Conservation (phyloP, 2,113 vertebrate genomes). For the Syngnathus scovelli region DNA sequence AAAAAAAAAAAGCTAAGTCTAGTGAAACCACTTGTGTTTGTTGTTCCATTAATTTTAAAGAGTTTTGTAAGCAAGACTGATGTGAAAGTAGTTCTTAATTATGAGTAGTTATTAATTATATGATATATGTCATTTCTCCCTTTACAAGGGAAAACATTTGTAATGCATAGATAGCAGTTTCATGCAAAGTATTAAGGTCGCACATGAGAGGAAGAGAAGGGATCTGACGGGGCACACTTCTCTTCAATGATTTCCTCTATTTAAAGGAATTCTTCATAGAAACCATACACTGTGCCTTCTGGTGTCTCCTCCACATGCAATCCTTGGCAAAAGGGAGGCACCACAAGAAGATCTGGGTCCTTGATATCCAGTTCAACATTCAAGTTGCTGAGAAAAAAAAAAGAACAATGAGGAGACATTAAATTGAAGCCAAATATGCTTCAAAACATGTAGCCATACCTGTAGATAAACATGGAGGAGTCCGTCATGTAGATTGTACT, state of each 20-base stretch:
- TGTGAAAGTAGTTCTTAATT: slow-evolving; percentile 57
- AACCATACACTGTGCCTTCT: slow-evolving; percentile 57
- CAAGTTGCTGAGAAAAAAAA: slow-evolving; percentile 18
- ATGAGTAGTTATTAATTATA: slow-evolving; percentile 46
- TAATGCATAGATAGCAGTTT: slow-evolving; percentile 14
- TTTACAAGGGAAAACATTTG: slow-evolving; percentile 38
- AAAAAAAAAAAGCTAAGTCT: not conserved
- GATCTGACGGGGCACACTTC: slow-evolving; percentile 13
- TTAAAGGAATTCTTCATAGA: slow-evolving; percentile 59
- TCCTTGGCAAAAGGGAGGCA: slow-evolving; percentile 50
- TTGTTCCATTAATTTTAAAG: slow-evolving; percentile 57
- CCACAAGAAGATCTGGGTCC: slow-evolving; percentile 49
- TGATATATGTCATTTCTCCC: slow-evolving; percentile 22
- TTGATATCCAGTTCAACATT: slow-evolving; percentile 54
- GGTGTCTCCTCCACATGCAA: slow-evolving; percentile 51
- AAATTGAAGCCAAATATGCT: not conserved
- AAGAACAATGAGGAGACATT: not conserved
- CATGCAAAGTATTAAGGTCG: slow-evolving; percentile 26
- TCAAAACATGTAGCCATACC: slow-evolving; percentile 30
- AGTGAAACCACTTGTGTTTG: slow-evolving; percentile 40
- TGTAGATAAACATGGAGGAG: slow-evolving; percentile 33
- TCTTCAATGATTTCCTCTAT: slow-evolving; percentile 18
- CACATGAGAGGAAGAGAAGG: slow-evolving; percentile 31
- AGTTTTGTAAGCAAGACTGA: slow-evolving; percentile 46
- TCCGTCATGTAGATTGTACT: slow-evolving; percentile 35